Conservation (phyloP, 2,888 invertebrate species). For the Drosophila borealis region DNA sequence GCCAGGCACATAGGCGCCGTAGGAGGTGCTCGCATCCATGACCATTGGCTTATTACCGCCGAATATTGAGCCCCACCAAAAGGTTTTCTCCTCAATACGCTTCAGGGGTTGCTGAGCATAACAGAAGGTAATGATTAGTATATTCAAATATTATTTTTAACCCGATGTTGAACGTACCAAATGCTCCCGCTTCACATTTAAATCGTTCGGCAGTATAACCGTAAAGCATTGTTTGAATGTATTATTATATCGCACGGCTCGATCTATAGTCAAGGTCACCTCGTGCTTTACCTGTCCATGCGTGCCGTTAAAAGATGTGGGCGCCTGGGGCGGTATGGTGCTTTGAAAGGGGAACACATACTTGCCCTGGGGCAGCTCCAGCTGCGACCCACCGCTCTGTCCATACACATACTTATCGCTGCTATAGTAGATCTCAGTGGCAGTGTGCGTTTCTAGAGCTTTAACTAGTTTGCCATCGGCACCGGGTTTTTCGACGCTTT, state of each 20-base stretch:
- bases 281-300: constrained; percentile 91
- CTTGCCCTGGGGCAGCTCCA: constrained; percentile 89
- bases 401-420: constrained; percentile 83
- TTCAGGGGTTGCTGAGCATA: constrained; percentile 87
- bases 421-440: constrained; percentile 82
- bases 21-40: constrained; percentile 88
- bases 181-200: constrained; percentile 89
- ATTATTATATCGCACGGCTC: constrained; percentile 94
- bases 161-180: constrained; percentile 85
- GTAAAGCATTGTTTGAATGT: constrained; percentile 92
- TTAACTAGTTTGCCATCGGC: constrained; percentile 81
- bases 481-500: constrained; percentile 78
- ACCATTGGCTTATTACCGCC: constrained; percentile 90
- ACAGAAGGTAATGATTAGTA: neutral
- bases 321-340: constrained; percentile 87
- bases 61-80: constrained; percentile 89
- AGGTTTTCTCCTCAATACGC: constrained; percentile 89
- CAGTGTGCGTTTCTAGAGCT: constrained; percentile 78
- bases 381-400: constrained; percentile 87
- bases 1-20: constrained; percentile 90
- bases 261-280: constrained; percentile 91
- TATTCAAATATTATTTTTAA: neutral
- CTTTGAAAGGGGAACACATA: constrained; percentile 92
- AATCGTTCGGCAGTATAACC: constrained; percentile 91
- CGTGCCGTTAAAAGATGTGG: constrained; percentile 91